These are phyloP conservation scores for Holothuria leucospilota DNA, from an alignment of 53 echinoderm and acorn worm genomes.

Conservation along the genomic window DNA sequence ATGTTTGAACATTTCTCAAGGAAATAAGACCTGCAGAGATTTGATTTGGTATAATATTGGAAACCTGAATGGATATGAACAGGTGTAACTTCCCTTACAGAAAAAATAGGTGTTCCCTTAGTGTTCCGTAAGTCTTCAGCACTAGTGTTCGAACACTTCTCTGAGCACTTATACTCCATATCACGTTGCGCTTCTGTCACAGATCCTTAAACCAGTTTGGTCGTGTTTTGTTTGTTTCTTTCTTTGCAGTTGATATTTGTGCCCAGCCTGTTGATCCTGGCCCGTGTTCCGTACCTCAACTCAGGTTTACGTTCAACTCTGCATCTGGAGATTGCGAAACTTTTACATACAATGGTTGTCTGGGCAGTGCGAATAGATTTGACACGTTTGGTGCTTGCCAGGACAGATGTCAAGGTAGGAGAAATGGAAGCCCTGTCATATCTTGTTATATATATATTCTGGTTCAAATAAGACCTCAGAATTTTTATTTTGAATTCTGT, in stretches of 20 bases:
- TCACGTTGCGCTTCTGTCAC: too few relatives aligned
- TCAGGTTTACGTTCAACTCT: neutral
- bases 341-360: conserved; percentile 7
- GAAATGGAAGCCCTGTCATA: neutral
- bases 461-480: neutral
- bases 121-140: too few relatives aligned
- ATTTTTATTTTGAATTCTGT: too few relatives aligned
- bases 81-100: conserved; percentile 76
- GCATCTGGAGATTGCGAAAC: neutral
- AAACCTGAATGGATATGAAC: conserved; percentile 13
- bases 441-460: neutral
- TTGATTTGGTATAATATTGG: too few relatives aligned
- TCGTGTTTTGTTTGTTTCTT: neutral
- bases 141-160: too few relatives aligned
- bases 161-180: too few relatives aligned
- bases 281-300: neutral
- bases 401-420: neutral
- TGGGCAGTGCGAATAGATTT: conserved; percentile 9
- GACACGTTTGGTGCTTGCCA: neutral
- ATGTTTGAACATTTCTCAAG: too few relatives aligned
- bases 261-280: neutral
- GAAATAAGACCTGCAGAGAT: too few relatives aligned
- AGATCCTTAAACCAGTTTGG: conserved; percentile 73
- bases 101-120: too few relatives aligned
- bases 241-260: neutral